Percentiles rank a stretch among this genome's conserved stretches.
Conservation (phyloP, 2,113 vertebrate species). For the Candoia aspera region DNA sequence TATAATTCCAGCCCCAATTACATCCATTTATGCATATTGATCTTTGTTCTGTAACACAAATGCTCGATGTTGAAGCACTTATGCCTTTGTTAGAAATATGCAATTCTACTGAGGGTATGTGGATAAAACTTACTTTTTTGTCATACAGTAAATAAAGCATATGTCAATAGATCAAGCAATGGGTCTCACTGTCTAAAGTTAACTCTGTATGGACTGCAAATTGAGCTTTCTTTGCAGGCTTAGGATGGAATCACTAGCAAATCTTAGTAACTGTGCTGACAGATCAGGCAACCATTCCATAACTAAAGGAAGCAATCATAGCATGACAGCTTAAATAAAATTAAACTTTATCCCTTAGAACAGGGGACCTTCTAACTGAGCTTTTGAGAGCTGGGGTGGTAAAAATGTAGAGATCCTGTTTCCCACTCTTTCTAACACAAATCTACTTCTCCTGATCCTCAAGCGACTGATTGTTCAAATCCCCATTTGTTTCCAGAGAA, state of each 20-base stretch:
- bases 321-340: slow-evolving; percentile 3
- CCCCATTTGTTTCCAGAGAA: not conserved
- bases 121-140: slow-evolving; percentile 25
- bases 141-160: slow-evolving; percentile 28
- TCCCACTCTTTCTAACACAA: not conserved
- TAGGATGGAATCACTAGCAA: not conserved
- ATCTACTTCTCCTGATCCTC: not conserved
- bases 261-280: not conserved
- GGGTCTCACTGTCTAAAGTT: not conserved
- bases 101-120: not conserved
- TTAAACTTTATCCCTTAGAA: not conserved
- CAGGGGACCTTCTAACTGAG: not conserved
- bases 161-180: not conserved
- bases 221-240: not conserved
- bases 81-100: not conserved
- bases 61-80: not conserved
- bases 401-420: not conserved
- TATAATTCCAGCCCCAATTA: not conserved
- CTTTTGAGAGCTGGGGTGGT: not conserved
- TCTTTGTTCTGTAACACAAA: not conserved
- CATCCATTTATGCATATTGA: not conserved
- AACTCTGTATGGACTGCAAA: not conserved
- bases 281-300: not conserved
- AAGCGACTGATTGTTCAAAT: not conserved
- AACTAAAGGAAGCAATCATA: not conserved